These are phyloP conservation scores for Heliconius melpomene DNA, from an alignment of 1,140 invertebrate genomes.

Conservation along the genomic window DNA sequence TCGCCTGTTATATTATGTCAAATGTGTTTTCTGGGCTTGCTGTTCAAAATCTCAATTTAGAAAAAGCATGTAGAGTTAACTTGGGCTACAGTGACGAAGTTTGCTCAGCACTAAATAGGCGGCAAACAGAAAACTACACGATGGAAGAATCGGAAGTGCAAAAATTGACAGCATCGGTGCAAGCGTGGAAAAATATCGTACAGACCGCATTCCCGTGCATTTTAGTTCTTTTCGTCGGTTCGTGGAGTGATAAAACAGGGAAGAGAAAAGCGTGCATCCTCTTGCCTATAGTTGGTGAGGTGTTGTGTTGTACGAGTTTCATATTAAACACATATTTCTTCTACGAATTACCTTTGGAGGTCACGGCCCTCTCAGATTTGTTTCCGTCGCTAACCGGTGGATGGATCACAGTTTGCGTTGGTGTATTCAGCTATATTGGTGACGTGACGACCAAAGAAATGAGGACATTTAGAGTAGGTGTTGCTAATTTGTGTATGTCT, in stretches of 20 bases:
- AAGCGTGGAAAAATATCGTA: slow-evolving; percentile 81
- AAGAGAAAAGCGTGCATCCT: slow-evolving; percentile 83
- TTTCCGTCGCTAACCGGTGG: slow-evolving; percentile 82
- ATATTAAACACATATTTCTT: slow-evolving; percentile 82
- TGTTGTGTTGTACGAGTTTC: slow-evolving; percentile 74
- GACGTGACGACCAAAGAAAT: slow-evolving; percentile 82
- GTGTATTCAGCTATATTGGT: slow-evolving; percentile 83
- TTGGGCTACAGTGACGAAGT: slow-evolving; percentile 80
- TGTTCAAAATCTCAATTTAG: slow-evolving; percentile 83
- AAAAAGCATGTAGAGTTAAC: slow-evolving; percentile 84
- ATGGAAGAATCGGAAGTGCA: slow-evolving; percentile 80
- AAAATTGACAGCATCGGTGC: slow-evolving; percentile 82
- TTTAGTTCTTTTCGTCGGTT: slow-evolving; percentile 82
- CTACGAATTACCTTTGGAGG: slow-evolving; percentile 78
- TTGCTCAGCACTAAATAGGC: slow-evolving; percentile 80
- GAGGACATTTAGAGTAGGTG: slow-evolving; percentile 82
- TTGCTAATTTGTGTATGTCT: slow-evolving; percentile 82
- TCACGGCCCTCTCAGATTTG: slow-evolving; percentile 80
- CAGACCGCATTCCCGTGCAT: slow-evolving; percentile 81
- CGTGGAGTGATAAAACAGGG: slow-evolving; percentile 83
- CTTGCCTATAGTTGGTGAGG: slow-evolving; percentile 81
- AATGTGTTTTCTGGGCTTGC: slow-evolving; percentile 82
- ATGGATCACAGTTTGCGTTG: slow-evolving; percentile 82
- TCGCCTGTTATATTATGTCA: slow-evolving; percentile 82
- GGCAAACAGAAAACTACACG: slow-evolving; percentile 78